Percentiles rank a stretch among this genome's conserved stretches.
Evolutionary conservation across 1,140 invertebrate species (phyloP).

Genomic region (Diploscapter pachys): DNA sequence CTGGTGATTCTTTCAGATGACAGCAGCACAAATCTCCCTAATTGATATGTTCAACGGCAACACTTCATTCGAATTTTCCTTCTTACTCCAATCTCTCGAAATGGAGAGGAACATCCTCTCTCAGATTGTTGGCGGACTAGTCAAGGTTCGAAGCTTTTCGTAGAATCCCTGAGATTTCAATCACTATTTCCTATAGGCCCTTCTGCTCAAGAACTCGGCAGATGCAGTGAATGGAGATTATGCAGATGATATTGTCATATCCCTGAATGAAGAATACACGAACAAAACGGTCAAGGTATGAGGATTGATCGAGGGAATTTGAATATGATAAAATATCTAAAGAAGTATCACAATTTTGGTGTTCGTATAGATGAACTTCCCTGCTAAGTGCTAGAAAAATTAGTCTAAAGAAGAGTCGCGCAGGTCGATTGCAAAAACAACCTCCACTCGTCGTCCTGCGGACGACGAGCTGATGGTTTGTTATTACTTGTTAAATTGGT

Average conservation of each 20-base stretch:
- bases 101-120: background rate
- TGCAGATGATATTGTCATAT: slow-evolving; percentile 6
- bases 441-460: too few relatives aligned
- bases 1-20: slow-evolving; percentile 1
- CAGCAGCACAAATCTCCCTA: slow-evolving; percentile 97
- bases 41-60: slow-evolving; percentile 86
- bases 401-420: too few relatives aligned
- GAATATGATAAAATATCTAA: too few relatives aligned
- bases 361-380: too few relatives aligned
- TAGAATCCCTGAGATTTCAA: too few relatives aligned
- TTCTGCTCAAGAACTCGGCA: background rate
- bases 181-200: too few relatives aligned
- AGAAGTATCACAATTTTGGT: too few relatives aligned
- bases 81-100: background rate
- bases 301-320: background rate
- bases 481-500: slow-evolving; percentile 72
- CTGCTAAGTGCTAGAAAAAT: too few relatives aligned
- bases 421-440: too few relatives aligned
- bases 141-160: background rate
- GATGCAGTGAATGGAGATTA: slow-evolving; percentile 3
- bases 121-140: background rate
- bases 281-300: slow-evolving; percentile 23
- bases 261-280: slow-evolving; percentile 9
- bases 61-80: background rate
- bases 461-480: slow-evolving; percentile 38